Conservation (phyloP, 30 jellyfish, hydroid and myxozoan genomes). For the Hydractinia symbiolongicarpus region DNA sequence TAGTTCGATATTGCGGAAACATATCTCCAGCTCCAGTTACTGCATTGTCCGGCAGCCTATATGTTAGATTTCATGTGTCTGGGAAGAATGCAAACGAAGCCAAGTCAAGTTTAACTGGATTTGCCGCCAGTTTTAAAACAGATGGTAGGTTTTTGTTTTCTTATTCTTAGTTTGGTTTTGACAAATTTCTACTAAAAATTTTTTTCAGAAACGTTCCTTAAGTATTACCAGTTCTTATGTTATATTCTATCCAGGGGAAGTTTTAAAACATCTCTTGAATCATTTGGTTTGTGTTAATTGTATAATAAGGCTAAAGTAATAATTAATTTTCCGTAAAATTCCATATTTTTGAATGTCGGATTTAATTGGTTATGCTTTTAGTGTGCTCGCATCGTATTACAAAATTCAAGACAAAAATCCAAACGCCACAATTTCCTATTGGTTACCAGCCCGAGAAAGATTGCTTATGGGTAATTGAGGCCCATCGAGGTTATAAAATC, state of each 20-base stretch:
- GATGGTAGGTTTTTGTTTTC: slow-evolving; percentile 44
- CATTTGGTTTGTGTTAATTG: too few species aligned
- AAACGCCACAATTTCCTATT: slow-evolving; percentile 59
- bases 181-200: not conserved
- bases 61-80: slow-evolving; percentile 54
- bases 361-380: slow-evolving; percentile 8
- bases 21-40: slow-evolving; percentile 61
- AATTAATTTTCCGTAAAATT: too few species aligned
- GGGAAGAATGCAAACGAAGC: slow-evolving; percentile 21
- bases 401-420: slow-evolving; percentile 53
- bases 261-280: too few species aligned
- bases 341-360: too few species aligned
- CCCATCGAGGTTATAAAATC: slow-evolving; percentile 47
- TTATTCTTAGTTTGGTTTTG: not conserved
- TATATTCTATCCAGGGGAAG: too few species aligned
- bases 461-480: slow-evolving; percentile 71
- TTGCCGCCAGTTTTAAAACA: slow-evolving; percentile 45
- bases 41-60: slow-evolving; percentile 59
- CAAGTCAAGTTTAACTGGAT: slow-evolving; percentile 20
- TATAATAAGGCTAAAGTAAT: too few species aligned
- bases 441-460: slow-evolving; percentile 48
- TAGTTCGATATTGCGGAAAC: slow-evolving; percentile 63
- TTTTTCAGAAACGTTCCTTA: not conserved
- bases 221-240: not conserved
- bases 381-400: slow-evolving; percentile 68